A percentile compares a stretch with the other conserved stretches of the same genome.
These are phyloP conservation scores for Penelope pileata DNA, from an alignment of 2,113 vertebrate genomes.

Conservation along the genomic window DNA sequence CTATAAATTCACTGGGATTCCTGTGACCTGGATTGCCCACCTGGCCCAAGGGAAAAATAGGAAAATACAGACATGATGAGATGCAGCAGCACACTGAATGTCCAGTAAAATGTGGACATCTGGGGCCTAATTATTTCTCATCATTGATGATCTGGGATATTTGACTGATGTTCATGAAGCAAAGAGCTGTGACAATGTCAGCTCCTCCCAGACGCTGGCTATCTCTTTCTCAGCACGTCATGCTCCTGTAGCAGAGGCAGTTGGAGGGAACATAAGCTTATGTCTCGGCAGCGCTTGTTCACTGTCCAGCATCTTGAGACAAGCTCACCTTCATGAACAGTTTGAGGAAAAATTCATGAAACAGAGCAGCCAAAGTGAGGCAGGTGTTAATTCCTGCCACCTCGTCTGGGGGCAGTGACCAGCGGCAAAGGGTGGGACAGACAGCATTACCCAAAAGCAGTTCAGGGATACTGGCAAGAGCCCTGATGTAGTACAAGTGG, in stretches of 20 bases:
- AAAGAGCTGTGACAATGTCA: fast-evolving
- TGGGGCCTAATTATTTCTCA: not conserved
- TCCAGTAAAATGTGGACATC: not conserved
- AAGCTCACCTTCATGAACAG: not conserved
- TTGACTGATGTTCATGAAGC: not conserved
- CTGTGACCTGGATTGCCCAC: not conserved
- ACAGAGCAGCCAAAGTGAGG: not conserved
- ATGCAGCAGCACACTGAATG: not conserved
- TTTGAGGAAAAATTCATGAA: not conserved
- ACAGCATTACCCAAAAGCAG: not conserved
- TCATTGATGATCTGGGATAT: not conserved
- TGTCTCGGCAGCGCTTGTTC: not conserved
- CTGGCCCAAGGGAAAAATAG: not conserved
- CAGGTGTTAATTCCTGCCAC: not conserved
- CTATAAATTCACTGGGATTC: not conserved
- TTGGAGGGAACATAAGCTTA: not conserved
- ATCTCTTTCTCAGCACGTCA: not conserved
- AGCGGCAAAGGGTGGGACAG: not conserved
- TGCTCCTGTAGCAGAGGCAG: not conserved
- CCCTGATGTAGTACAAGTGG: too few relatives aligned
- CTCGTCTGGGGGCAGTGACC: not conserved
- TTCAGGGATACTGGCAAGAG: not conserved
- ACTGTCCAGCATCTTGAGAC: not conserved
- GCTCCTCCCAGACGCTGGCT: not conserved
- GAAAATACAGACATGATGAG: not conserved